These are phyloP conservation scores for Plecturocebus donacophilus DNA, from an alignment of 2,113 vertebrate species.

Conservation along the genomic window DNA sequence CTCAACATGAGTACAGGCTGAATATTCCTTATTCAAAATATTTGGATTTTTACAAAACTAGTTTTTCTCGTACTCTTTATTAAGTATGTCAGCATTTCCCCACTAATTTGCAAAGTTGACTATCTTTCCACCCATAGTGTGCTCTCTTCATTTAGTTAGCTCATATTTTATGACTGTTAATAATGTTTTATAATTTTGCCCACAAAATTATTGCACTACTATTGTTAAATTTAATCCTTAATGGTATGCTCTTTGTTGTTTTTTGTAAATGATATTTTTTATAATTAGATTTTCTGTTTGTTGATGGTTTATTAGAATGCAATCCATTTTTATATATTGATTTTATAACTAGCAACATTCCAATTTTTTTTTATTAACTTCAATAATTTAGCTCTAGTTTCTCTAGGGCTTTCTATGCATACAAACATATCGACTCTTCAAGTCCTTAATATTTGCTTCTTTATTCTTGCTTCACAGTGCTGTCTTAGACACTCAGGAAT, in stretches of 20 bases:
- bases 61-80: not conserved
- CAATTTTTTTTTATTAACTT: constrained; percentile 1
- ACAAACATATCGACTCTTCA: not conserved
- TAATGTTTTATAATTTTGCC: not conserved
- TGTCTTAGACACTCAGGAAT: not conserved
- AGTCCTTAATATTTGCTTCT: not conserved
- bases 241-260: not conserved
- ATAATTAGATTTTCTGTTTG: constrained; percentile 7
- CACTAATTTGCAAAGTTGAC: not conserved
- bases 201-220: not conserved
- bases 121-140: not conserved
- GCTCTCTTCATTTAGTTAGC: not conserved
- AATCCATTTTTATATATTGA: constrained; percentile 7
- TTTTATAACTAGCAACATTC: not conserved
- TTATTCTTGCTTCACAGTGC: not conserved
- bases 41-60: not conserved
- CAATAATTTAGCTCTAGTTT: not conserved
- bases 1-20: not conserved
- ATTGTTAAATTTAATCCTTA: not conserved
- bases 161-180: not conserved
- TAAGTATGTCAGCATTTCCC: not conserved
- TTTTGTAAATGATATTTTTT: not conserved
- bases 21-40: not conserved
- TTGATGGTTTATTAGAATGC: not conserved
- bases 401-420: not conserved